Evolutionary conservation across 1,140 invertebrate species (phyloP).

Genomic region (Drosophila grimshawi): DNA sequence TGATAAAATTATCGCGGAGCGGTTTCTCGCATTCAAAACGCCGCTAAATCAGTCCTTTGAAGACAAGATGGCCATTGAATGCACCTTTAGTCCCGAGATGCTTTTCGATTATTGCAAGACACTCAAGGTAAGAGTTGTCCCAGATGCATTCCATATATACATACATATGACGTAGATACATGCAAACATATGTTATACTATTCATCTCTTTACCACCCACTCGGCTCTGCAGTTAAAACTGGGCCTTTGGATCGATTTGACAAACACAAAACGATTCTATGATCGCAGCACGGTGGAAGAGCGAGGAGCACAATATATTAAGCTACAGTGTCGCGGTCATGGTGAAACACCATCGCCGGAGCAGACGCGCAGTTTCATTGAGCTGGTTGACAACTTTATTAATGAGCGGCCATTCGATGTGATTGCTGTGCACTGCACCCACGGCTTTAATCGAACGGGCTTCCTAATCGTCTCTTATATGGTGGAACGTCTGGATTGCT

Average conservation of each 20-base stretch:
- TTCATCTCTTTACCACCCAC: not conserved
- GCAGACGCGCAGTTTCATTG: conserved; percentile 91
- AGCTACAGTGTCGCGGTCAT: conserved; percentile 94
- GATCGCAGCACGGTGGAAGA: conserved; percentile 91
- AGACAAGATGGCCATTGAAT: conserved; percentile 91
- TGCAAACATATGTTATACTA: not conserved
- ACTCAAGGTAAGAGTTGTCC: conserved; percentile 88
- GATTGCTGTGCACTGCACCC: conserved; percentile 98
- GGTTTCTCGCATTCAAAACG: conserved; percentile 97
- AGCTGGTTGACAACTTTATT: conserved; percentile 92
- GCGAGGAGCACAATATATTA: conserved; percentile 91
- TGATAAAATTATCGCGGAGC: conserved; percentile 89
- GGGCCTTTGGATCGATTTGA: conserved; percentile 98
- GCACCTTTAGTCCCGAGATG: conserved; percentile 94
- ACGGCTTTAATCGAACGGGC: conserved; percentile 99
- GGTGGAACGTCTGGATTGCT: conserved; percentile 91
- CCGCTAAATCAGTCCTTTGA: conserved; percentile 92
- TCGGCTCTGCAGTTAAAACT: conserved; percentile 88
- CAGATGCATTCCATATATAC: conserved; percentile 6
- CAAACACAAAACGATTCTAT: conserved; percentile 97
- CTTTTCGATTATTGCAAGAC: conserved; percentile 90
- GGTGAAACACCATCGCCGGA: conserved; percentile 91
- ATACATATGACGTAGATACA: not conserved
- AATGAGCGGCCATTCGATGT: conserved; percentile 91
- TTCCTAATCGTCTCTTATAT: conserved; percentile 97